Conservation (phyloP, 2,888 invertebrate genomes). For the Drosophila neoperkinsi region DNA sequence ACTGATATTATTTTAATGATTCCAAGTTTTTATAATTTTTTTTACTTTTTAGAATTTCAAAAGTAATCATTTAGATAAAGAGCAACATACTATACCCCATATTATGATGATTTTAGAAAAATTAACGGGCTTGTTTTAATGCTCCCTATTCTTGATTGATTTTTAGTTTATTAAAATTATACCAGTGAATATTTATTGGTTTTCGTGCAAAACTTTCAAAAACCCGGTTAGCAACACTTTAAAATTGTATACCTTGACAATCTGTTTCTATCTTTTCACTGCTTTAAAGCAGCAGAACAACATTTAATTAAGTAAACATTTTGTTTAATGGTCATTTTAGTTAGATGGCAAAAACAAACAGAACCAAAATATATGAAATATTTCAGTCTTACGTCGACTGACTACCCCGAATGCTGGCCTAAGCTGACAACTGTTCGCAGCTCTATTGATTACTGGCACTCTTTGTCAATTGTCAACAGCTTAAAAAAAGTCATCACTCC, state of each 20-base stretch:
- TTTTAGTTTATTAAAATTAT: background rate
- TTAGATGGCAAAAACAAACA: background rate
- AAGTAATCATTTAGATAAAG: background rate
- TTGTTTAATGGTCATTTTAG: background rate
- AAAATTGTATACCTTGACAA: background rate
- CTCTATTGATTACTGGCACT: constrained; percentile 26
- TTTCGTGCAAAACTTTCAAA: background rate
- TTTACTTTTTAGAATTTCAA: background rate
- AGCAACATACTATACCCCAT: background rate
- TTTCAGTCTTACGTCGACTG: constrained; percentile 1
- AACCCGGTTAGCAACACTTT: background rate
- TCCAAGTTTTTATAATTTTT: background rate
- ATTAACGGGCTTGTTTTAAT: background rate
- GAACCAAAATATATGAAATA: background rate
- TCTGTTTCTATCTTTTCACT: background rate
- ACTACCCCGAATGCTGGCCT: constrained; percentile 41
- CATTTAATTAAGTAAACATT: background rate
- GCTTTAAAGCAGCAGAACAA: background rate
- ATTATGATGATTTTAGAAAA: background rate
- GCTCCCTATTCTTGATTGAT: background rate
- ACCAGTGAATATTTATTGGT: background rate
- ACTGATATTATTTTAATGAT: background rate
- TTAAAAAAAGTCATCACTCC: constrained; percentile 31
- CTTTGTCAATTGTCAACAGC: constrained; percentile 58
- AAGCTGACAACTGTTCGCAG: constrained; percentile 24